Conservation (phyloP, 2,888 invertebrate genomes). For the Chamaedrilus cognettii region DNA sequence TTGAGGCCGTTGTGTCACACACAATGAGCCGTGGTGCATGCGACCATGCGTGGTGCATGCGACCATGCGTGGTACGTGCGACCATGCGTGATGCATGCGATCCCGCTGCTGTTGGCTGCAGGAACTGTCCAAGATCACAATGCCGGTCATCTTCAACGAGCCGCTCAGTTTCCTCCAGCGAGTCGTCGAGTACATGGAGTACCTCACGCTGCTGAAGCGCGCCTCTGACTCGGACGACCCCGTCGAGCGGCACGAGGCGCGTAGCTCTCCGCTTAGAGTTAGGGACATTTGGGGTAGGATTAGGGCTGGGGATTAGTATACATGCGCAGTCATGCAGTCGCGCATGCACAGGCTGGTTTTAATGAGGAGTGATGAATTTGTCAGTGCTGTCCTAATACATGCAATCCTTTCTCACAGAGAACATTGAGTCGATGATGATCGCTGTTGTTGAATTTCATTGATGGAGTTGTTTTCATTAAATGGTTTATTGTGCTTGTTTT, state of each 20-base stretch:
- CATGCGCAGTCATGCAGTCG: background rate
- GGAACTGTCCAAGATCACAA: conserved; percentile 92
- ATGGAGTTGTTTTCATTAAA: too few species aligned
- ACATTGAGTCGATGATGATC: too few species aligned
- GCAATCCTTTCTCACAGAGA: too few species aligned
- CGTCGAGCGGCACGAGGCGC: conserved; percentile 77
- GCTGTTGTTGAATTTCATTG: too few species aligned
- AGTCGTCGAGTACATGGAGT: conserved; percentile 93
- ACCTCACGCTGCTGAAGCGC: conserved; percentile 74
- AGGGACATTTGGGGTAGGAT: too few species aligned
- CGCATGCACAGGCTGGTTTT: background rate
- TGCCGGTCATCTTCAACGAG: conserved; percentile 97
- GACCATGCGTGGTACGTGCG: background rate
- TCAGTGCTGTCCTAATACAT: too few species aligned
- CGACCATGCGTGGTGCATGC: background rate
- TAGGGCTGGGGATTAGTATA: background rate
- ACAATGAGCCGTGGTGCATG: too few species aligned
- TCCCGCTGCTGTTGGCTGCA: conserved; percentile 33
- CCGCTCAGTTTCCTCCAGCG: conserved; percentile 93
- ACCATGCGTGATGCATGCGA: background rate
- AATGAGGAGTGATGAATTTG: too few species aligned
- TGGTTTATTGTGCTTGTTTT: too few species aligned
- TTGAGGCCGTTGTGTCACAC: too few species aligned
- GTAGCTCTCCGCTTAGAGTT: background rate
- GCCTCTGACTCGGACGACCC: conserved; percentile 80